Base-by-base conservation (phyloP, 35 echinoderm and acorn worm species). In the Apostichopus japonicus region DNA sequence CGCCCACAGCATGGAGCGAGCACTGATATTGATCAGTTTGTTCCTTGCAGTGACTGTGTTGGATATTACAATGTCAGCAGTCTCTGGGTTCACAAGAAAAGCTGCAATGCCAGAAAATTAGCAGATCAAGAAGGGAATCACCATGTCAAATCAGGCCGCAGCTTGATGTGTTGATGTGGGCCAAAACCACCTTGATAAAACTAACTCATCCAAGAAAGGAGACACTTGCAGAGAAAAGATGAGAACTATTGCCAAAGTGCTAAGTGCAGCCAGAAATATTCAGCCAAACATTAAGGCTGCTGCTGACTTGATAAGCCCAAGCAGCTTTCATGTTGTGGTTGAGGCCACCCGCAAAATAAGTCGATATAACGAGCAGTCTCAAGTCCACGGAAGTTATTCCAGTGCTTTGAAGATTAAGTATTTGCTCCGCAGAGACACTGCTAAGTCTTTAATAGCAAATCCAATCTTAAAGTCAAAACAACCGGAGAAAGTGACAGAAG, bases 321-420 rank as follows among this genome's bases (percentile, higher is more conserved):
- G 71, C 9, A 23, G 71, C 8, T 91, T 79, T 24, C 75, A 91
- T 62, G 17, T 79, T 14, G 90, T 79, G 5, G 90, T 91, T 10
- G 14, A 55, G 17, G 71, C 27, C 5, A 79, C 77, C 6, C 72
- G 71, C 6, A 77, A 78, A 6, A 23, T 92, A 7, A 78, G 78
- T 65, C 56, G 78, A 14, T 92, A 92, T 52, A 57, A 92, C 57
- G 79, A 84, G 11, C 44, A 92, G 8, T 23, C 77, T 25, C 78
- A 84, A 72, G 22, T 10, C 0, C 79, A 92, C 24, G 11, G 16
- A 23, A 65, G 15, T 55, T 92, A 92, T 61, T 92, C 91, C 8
- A 92, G 58, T 84, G 78, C 91, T 17, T 23, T 61, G 10, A 86
- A 86, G 52, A 73, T 33, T n/a, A n/a, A n/a, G n/a, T n/a, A n/a